Percentiles rank a stretch among this genome's conserved stretches.
Evolutionary conservation across 2,888 invertebrate species (phyloP).

Genomic region (Callimorpha dominula): DNA sequence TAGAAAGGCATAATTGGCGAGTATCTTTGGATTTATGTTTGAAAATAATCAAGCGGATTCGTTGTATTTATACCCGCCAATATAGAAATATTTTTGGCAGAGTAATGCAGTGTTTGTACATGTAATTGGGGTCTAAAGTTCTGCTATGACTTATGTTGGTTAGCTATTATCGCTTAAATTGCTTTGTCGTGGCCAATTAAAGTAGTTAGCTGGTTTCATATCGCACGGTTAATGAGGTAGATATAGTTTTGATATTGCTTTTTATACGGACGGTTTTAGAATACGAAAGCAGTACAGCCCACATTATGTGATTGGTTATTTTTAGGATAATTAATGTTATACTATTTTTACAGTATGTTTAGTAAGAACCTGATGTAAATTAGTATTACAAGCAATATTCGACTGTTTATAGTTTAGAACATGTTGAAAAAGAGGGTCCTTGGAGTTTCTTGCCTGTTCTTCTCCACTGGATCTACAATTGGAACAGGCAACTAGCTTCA

Average conservation of each 20-base stretch:
- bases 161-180: slow-evolving; percentile 16
- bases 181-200: slow-evolving; percentile 24
- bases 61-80: slow-evolving; percentile 50
- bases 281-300: not conserved
- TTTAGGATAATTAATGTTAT: not conserved
- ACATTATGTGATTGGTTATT: not conserved
- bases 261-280: not conserved
- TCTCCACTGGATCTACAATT: no score
- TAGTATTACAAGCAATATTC: no score
- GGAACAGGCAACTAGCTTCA: no score
- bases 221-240: slow-evolving; percentile 12
- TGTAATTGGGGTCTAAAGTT: slow-evolving; percentile 44
- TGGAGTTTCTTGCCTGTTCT: no score
- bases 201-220: slow-evolving; percentile 19
- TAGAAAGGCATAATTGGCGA: slow-evolving; percentile 76
- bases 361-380: no score
- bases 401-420: no score
- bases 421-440: no score
- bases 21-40: slow-evolving; percentile 77
- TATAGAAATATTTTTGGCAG: slow-evolving; percentile 36
- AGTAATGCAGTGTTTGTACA: slow-evolving; percentile 41
- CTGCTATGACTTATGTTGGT: slow-evolving; percentile 13
- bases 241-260: slow-evolving; percentile 12
- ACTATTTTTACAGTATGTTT: not conserved
- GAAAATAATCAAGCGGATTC: slow-evolving; percentile 72